These are phyloP conservation scores for Plebejus anna DNA, from an alignment of 2,888 invertebrate genomes.

Conservation along the genomic window DNA sequence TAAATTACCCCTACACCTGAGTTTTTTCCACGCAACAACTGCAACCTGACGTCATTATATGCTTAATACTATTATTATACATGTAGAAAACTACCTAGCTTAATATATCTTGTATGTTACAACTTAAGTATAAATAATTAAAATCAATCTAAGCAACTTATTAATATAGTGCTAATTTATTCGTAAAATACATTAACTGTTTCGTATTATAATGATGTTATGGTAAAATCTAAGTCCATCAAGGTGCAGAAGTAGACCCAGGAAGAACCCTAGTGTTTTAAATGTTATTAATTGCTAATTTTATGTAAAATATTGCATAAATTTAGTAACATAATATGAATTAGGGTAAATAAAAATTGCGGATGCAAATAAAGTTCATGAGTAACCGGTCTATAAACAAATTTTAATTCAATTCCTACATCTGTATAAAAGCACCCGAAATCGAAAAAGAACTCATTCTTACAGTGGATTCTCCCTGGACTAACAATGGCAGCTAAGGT, in stretches of 20 bases:
- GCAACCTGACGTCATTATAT: no score
- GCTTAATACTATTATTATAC: no score
- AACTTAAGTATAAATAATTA: no score
- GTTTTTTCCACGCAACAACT: no score
- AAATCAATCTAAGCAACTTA: neutral
- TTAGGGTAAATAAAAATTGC: constrained; percentile 4
- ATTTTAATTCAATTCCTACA: constrained; percentile 12
- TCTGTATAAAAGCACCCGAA: neutral
- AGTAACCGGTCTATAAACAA: constrained; percentile 26
- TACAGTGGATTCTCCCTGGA: neutral
- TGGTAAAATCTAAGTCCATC: neutral
- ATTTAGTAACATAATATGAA: neutral
- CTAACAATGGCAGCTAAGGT: constrained; percentile 39
- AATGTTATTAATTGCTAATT: neutral
- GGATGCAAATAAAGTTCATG: constrained; percentile 18
- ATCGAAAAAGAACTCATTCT: neutral
- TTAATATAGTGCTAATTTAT: neutral
- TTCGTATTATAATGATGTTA: neutral
- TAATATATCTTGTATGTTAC: no score
- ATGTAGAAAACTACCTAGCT: no score
- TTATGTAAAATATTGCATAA: constrained; percentile 8
- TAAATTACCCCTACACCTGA: no score
- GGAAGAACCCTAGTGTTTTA: neutral
- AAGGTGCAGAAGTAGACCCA: neutral
- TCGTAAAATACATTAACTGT: neutral